These are phyloP conservation scores for Bufotes viridis DNA, from an alignment of 2,797 vertebrate genomes.

Conservation along the genomic window DNA sequence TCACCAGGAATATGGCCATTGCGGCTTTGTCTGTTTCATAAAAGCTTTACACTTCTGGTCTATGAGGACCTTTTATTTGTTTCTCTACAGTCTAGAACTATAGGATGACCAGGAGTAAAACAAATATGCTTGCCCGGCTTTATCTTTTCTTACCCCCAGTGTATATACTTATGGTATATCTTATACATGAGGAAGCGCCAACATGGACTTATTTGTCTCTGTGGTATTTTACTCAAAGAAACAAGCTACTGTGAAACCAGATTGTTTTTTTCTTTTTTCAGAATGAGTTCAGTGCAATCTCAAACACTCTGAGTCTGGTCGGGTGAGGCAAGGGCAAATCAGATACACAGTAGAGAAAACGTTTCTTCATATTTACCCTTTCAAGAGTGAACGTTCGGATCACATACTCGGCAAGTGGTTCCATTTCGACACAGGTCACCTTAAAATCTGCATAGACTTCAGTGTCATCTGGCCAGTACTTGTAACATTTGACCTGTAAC, in stretches of 20 bases:
- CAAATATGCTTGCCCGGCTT: no score
- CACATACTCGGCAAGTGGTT: slow-evolving; percentile 96
- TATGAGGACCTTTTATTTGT: no score
- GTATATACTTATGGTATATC: no score
- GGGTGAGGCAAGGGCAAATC: background rate
- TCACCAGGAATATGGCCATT: no score
- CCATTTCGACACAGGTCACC: slow-evolving; percentile 95
- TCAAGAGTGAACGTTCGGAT: slow-evolving; percentile 98
- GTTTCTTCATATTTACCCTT: slow-evolving; percentile 78
- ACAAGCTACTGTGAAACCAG: background rate
- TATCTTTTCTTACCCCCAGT: no score
- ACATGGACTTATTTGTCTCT: no score
- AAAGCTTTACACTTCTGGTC: no score
- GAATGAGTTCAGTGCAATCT: no score
- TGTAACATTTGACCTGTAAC: slow-evolving; percentile 95
- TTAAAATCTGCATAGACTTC: slow-evolving; percentile 99
- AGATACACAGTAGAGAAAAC: background rate
- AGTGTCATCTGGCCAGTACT: slow-evolving; percentile 98
- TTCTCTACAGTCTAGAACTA: no score
- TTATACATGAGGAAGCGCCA: background rate
- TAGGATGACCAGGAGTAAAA: no score
- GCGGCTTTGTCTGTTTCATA: no score
- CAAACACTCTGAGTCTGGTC: background rate
- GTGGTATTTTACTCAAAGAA: background rate
- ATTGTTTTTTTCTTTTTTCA: background rate